A percentile compares a stretch with the other conserved stretches of the same genome.
Conservation (phyloP, 2,888 invertebrate species). For the Cantharis rufa region DNA sequence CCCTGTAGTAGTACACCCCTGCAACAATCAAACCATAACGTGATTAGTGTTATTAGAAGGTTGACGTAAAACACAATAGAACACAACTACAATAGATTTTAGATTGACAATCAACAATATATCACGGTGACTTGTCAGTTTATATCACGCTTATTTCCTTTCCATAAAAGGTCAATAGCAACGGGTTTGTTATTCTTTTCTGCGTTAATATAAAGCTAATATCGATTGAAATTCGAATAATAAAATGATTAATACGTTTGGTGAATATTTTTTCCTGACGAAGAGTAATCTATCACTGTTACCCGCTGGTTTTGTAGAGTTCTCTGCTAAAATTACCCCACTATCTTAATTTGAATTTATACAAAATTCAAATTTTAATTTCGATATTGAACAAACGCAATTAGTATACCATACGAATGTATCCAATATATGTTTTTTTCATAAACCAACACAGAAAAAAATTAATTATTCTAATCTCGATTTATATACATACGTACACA, state of each 20-base stretch:
- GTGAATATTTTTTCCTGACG: constrained; percentile 22
- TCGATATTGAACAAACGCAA: neutral
- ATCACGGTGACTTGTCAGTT: constrained; percentile 42
- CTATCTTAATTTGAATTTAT: constrained; percentile 23
- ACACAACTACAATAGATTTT: constrained; percentile 35
- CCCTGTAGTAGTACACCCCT: constrained; percentile 92
- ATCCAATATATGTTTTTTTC: neutral
- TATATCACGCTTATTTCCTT: constrained; percentile 41
- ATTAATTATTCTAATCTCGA: neutral
- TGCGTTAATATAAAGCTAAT: constrained; percentile 34
- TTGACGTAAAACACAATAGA: constrained; percentile 31
- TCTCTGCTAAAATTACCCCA: constrained; percentile 7
- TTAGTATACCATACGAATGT: neutral
- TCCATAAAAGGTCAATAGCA: constrained; percentile 35
- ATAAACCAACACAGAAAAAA: neutral
- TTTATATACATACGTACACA: neutral
- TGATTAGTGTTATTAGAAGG: constrained; percentile 33
- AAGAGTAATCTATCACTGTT: constrained; percentile 27
- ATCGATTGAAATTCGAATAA: constrained; percentile 35
- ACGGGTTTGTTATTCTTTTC: constrained; percentile 35
- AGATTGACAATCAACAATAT: constrained; percentile 43
- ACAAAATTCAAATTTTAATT: constrained; percentile 22
- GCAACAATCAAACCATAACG: constrained; percentile 57
- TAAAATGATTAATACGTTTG: constrained; percentile 37
- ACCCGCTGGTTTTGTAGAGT: constrained; percentile 11